Evolutionary conservation across 2,888 invertebrate species (phyloP).

Genomic region (Zeuzera pyrina): DNA sequence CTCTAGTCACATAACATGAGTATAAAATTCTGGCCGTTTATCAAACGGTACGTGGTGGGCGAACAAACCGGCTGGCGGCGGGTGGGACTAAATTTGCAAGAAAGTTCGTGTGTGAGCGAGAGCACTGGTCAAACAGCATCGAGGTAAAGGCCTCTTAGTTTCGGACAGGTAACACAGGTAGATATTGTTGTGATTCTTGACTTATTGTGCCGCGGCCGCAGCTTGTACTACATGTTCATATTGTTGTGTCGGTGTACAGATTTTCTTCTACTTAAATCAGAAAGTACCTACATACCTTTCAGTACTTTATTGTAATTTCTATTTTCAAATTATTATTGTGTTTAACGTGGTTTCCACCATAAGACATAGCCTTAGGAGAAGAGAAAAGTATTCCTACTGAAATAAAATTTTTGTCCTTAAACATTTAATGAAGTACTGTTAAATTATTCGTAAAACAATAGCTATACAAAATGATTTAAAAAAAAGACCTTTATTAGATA

Average conservation of each 20-base stretch:
- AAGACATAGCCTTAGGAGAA: too few species aligned
- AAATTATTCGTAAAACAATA: too few species aligned
- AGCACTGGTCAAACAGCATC: constrained; percentile 65
- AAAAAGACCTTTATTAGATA: too few species aligned
- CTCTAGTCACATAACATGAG: too few species aligned
- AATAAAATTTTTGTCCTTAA: too few species aligned
- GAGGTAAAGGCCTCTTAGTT: constrained; percentile 15
- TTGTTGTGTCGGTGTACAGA: not conserved
- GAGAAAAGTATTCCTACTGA: too few species aligned
- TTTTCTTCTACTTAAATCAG: not conserved
- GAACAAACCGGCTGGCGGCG: constrained; percentile 37
- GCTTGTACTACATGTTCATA: not conserved
- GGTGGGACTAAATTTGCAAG: constrained; percentile 62
- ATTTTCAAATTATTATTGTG: too few species aligned
- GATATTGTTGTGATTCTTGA: not conserved
- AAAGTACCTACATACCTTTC: not conserved
- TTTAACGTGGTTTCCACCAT: too few species aligned
- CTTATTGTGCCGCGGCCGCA: not conserved
- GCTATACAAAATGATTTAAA: too few species aligned
- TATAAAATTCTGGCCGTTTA: constrained; percentile 40
- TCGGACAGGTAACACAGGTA: constrained; percentile 30
- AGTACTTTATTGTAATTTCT: not conserved
- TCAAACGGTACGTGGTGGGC: constrained; percentile 43
- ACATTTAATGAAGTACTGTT: too few species aligned
- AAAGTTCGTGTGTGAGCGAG: constrained; percentile 46